Base-by-base conservation (phyloP, 2,888 invertebrate genomes). In the Heliothis peltigera region DNA sequence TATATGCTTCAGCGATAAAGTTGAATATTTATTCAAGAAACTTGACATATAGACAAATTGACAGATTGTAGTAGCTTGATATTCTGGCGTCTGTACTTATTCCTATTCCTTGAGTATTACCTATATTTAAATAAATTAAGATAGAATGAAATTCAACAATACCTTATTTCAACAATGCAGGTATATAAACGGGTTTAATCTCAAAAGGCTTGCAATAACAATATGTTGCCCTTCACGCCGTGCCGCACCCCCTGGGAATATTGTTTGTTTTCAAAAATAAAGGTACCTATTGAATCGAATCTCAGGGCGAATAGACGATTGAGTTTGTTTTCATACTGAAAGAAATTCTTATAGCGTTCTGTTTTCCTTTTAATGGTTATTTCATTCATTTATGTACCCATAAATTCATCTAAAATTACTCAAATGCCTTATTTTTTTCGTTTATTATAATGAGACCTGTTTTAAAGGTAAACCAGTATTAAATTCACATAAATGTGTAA, bases 201-300 rank as follows among this genome's bases (percentile, higher is more conserved):
- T 46, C 51, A 60, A 69, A 32, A 39, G n/a, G 10, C 22, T 22
- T 8, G 15, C 15, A 32, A 47, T 69, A 47, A 52, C 49, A 25
- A 25, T 7, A 58, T 21, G 7, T 17, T 15, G 25, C 8, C 32
- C 48, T 18, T n/a, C 44, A 7, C 25, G 35, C 1, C 5, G 28
- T 18, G 21, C 3, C n/a, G n/a, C n/a, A n/a, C n/a, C n/a, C n/a
- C n/a, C 4, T 4, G 25, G 6, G 17, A 12, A 19, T 58, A 51
- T 22, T 59, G 44, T 60, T 42, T 51, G 28, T 69, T 52, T 42
- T 39, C 49, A 42, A 51, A 46, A 69, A 51, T 28, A 70, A 15
- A 39, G 39, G 39, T 39, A 25, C 25, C 25, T 25, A 39, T n/a
- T 39, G n/a, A 15, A 39, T 4, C 39, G 39, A n/a, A 39, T 39